Evolutionary conservation across 2,113 vertebrate genomes (phyloP), one percentile per base, ranked within the genome.

Genomic region (Ptilorrhoa leucosticta): DNA sequence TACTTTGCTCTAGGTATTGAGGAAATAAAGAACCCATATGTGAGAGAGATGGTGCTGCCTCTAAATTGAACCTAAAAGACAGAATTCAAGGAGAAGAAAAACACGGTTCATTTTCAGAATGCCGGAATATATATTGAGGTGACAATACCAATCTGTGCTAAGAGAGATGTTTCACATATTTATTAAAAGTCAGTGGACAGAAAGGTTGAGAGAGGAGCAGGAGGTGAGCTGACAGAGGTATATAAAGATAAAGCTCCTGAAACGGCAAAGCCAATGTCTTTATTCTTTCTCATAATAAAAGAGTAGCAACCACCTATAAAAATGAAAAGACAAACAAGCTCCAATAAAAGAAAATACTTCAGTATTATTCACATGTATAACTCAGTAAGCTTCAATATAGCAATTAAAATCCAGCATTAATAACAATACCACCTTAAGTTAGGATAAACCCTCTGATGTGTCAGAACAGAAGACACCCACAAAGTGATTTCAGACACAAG

Each of bases 161-260:
- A 85, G 87, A 95, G 90, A 95, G 94, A 94, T 95, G 94, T 96
- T 96, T 96, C 92, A 95, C 90, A 90, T 90, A 94, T 95, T 90
- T 94, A 94, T 95, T 95, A 96, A 92, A 97, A 94, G 90, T 81
- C 92, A 91, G 75, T 73, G 85, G 83, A 93, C 91, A 94, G 91
- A 89, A 90, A 93, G 93, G 94, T 91, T 95, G 91, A 94, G 81
- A 87, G 80, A 89, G 44, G 78, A 88, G 79, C 95, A 96, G 57
- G 61, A 92, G 93, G 91, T 89, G 83, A 96, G 75, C 83, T 89
- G 65, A 81, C 80, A 84, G 77, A 94, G 57, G 21, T 61, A 93
- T 89, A 91, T 76, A 94, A 89, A 92, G 65, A 64, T 27, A 91
- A 94, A 95, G 65, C 73, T 89, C 72, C 35, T 79, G 65, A 60